Evolutionary conservation across 2,888 invertebrate species (phyloP).

Genomic region (Dicyrtomina minuta): DNA sequence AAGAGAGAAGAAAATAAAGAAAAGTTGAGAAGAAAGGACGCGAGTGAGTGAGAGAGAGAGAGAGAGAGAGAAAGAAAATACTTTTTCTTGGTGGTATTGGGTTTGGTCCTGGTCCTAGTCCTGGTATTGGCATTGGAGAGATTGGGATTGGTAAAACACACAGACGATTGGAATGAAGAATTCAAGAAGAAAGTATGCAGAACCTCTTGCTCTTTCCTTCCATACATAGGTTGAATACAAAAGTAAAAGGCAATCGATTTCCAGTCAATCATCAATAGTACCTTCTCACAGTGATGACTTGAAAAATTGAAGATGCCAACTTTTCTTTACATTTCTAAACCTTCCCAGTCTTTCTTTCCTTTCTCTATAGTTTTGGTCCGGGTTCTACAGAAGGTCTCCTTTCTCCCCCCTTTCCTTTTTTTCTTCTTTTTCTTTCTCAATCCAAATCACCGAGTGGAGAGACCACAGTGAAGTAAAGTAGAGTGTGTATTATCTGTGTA

Average conservation of each 20-base stretch:
- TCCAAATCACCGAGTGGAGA: not conserved
- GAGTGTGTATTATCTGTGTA: not conserved
- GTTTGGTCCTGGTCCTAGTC: not conserved
- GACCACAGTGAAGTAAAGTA: not conserved
- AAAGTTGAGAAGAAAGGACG: not conserved
- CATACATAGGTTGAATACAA: slow-evolving; percentile 29
- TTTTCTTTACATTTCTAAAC: slow-evolving; percentile 13
- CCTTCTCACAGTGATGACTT: slow-evolving; percentile 30
- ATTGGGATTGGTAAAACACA: not conserved
- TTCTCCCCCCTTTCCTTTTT: not conserved
- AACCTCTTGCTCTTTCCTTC: slow-evolving; percentile 34
- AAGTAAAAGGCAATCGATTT: slow-evolving; percentile 35
- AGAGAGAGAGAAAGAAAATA: slow-evolving; percentile 3
- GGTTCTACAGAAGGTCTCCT: too few species aligned
- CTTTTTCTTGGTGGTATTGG: not conserved
- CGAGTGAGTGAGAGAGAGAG: not conserved
- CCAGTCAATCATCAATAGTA: slow-evolving; percentile 40
- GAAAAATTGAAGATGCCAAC: slow-evolving; percentile 33
- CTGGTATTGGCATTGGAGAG: not conserved
- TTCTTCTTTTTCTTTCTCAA: not conserved
- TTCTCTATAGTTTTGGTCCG: slow-evolving; percentile 19
- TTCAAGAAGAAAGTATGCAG: slow-evolving; percentile 5
- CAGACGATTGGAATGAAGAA: not conserved
- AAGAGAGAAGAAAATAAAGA: slow-evolving; percentile 15
- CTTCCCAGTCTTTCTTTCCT: slow-evolving; percentile 12